Evolutionary conservation across 2,797 vertebrate species (phyloP).

Genomic region (Anolis apletophallus): DNA sequence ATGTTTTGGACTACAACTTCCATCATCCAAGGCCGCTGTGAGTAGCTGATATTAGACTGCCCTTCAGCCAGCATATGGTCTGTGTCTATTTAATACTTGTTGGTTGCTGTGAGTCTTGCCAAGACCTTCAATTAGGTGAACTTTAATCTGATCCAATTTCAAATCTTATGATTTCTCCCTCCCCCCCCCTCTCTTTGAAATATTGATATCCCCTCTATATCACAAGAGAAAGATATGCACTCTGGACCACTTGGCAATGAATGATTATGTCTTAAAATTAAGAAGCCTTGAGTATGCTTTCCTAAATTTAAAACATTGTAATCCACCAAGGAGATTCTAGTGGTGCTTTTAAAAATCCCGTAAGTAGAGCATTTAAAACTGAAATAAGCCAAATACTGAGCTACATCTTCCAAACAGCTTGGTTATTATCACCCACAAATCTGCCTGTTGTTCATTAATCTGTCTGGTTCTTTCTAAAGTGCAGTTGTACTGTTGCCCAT

Average conservation of each 20-base stretch:
- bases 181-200: no score
- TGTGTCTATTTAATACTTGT: neutral
- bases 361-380: neutral
- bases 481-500: neutral
- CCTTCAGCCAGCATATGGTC: no score
- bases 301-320: neutral
- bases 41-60: neutral
- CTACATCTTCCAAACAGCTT: neutral
- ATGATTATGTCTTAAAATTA: neutral
- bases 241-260: neutral
- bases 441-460: neutral
- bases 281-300: neutral
- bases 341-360: no score
- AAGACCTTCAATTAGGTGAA: neutral
- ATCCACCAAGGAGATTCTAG: neutral
- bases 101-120: neutral
- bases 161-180: no score
- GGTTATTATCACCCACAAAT: neutral
- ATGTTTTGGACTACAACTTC: neutral
- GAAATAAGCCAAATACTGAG: neutral
- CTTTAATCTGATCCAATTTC: neutral
- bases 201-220: neutral
- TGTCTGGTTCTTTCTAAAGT: neutral
- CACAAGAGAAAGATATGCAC: neutral
- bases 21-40: neutral